Evolutionary conservation across 1,140 invertebrate genomes (phyloP).

Genomic region (Helicoverpa armigera): DNA sequence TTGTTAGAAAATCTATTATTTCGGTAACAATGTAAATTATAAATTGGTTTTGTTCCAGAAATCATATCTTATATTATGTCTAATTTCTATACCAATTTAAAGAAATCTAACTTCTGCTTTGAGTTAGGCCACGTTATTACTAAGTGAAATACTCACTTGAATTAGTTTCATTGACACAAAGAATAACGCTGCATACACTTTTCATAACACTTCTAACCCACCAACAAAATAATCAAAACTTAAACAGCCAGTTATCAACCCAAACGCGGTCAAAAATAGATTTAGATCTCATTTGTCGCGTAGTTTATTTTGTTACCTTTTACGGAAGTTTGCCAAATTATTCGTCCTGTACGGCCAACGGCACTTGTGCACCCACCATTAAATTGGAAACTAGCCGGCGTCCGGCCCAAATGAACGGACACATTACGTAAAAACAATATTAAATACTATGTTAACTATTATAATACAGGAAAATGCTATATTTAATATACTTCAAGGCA

Average conservation of each 20-base stretch:
- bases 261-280: slow-evolving; percentile 23
- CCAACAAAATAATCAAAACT: neutral
- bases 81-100: neutral
- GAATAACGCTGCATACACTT: no score
- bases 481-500: no score
- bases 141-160: no score
- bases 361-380: slow-evolving; percentile 79
- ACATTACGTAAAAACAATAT: slow-evolving; percentile 46
- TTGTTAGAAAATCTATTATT: neutral
- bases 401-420: slow-evolving; percentile 70
- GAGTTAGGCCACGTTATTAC: no score
- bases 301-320: slow-evolving; percentile 56
- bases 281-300: slow-evolving; percentile 53
- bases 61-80: neutral
- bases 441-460: slow-evolving; percentile 39
- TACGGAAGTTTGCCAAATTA: slow-evolving; percentile 54
- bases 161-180: no score
- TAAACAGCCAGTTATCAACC: neutral
- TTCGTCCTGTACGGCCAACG: slow-evolving; percentile 55
- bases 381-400: slow-evolving; percentile 80
- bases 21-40: neutral
- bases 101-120: neutral
- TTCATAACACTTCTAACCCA: no score
- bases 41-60: neutral
- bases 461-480: neutral